Base-by-base conservation (phyloP, 2,797 vertebrate species). In the Pterois miles region DNA sequence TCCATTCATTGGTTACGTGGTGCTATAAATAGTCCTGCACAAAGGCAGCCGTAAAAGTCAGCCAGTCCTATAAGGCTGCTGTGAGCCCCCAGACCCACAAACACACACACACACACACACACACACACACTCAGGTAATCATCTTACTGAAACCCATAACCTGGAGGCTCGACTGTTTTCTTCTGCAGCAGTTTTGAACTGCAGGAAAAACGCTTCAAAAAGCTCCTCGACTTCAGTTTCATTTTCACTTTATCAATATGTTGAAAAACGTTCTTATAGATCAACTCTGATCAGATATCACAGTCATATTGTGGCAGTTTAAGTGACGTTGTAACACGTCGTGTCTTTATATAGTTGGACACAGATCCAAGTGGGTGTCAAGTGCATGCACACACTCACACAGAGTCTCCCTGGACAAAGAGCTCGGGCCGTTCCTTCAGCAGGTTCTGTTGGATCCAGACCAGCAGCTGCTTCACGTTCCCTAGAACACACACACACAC, bases 371-470 rank as follows among this genome's bases (percentile, higher is more conserved):
- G 84, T 85, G 84, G 81, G 82, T 86, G 84, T 90, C 85, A 88
- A 80, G 82, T 82, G 83, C 83, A 67, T 38, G 57, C 54, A 71
- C 56, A 75, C 73, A 97, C 98, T 98, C 91, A 99, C 98, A 99
- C 98, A 18, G 97, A 96, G 72, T 98, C 96, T 80, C 98, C 98
- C 89, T 99, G 98, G 86, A 99, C 95, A 93, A 99, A 99, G 88
- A 99, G 94, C 90, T 99, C 97, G 0, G 97, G 96, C 25, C 97
- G 94, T 80, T 99, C 97, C 94, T 97, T 99, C 80, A 99, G 91
- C 86, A 99, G 94, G 93, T 99, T 98, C 87, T 86, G 93, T 93
- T 94, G 97, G 94, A 99, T 99, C 98, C 98, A 99, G 71, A 95
- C 93, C 76, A 99, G 96, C 92, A 99, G 97, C 94, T 95, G 97